Conservation (phyloP, 2,888 invertebrate genomes). For the Cantharis lateralis region DNA sequence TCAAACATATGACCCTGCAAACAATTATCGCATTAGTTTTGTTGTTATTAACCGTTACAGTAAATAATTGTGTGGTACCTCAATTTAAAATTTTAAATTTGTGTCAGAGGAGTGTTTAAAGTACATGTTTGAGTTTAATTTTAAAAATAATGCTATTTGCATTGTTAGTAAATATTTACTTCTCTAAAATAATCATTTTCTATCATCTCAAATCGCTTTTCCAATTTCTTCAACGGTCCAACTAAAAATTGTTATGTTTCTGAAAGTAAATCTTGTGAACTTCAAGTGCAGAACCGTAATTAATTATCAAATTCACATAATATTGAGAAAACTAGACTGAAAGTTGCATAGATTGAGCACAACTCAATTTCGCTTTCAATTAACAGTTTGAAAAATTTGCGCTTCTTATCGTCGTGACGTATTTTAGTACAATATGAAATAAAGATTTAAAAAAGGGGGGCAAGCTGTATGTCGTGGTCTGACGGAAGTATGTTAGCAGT, state of each 20-base stretch:
- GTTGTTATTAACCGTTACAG: constrained; percentile 19
- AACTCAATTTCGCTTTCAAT: constrained; percentile 50
- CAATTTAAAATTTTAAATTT: constrained; percentile 15
- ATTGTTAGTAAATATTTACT: background rate
- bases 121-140: background rate
- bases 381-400: constrained; percentile 43
- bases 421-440: constrained; percentile 34
- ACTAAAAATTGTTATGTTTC: background rate
- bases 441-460: constrained; percentile 26
- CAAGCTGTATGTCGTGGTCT: constrained; percentile 36
- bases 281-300: constrained; percentile 13
- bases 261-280: constrained; percentile 23
- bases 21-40: constrained; percentile 23
- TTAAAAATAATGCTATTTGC: background rate
- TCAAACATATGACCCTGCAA: constrained; percentile 16
- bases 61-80: constrained; percentile 13
- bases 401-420: constrained; percentile 34
- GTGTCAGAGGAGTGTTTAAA: constrained; percentile 6
- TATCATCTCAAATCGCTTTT: background rate
- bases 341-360: constrained; percentile 45
- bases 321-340: constrained; percentile 46
- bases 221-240: background rate
- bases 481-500: constrained; percentile 47
- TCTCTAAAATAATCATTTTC: background rate
- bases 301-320: constrained; percentile 29